A percentile compares a stretch with the other conserved stretches of the same genome.
These are phyloP conservation scores for Liodrosophila aerea DNA, from an alignment of 2,888 invertebrate species.

Conservation along the genomic window DNA sequence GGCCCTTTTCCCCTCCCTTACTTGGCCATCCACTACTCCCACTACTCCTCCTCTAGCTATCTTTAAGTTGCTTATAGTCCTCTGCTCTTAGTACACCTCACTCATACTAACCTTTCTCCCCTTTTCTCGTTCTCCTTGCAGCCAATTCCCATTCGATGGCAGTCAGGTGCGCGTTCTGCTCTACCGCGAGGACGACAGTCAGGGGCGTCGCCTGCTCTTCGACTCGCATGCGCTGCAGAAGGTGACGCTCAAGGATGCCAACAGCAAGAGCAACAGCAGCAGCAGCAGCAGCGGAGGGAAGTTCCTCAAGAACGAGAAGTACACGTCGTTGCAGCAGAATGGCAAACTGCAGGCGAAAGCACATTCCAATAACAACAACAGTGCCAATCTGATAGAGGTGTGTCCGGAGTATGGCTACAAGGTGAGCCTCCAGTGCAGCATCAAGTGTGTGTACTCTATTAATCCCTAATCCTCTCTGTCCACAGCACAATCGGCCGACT, in stretches of 20 bases:
- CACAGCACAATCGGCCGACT: conserved; percentile 86
- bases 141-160: conserved; percentile 86
- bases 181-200: conserved; percentile 92
- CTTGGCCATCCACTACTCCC: no score
- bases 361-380: conserved; percentile 68
- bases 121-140: conserved; percentile 43
- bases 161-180: conserved; percentile 91
- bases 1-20: no score
- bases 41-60: no score
- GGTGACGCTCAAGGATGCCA: conserved; percentile 82
- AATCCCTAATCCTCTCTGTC: background rate
- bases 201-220: conserved; percentile 91
- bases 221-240: conserved; percentile 89
- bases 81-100: no score
- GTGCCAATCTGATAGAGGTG: conserved; percentile 84
- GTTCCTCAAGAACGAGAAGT: conserved; percentile 60
- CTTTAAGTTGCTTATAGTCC: no score
- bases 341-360: conserved; percentile 68
- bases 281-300: conserved; percentile 54
- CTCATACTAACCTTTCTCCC: no score
- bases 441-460: background rate
- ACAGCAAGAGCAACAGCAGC: conserved; percentile 26
- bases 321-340: conserved; percentile 55
- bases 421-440: conserved; percentile 81
- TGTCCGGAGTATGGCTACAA: conserved; percentile 86